Evolutionary conservation across 2,888 invertebrate species (phyloP).

Genomic region (Nomada goodeniana): DNA sequence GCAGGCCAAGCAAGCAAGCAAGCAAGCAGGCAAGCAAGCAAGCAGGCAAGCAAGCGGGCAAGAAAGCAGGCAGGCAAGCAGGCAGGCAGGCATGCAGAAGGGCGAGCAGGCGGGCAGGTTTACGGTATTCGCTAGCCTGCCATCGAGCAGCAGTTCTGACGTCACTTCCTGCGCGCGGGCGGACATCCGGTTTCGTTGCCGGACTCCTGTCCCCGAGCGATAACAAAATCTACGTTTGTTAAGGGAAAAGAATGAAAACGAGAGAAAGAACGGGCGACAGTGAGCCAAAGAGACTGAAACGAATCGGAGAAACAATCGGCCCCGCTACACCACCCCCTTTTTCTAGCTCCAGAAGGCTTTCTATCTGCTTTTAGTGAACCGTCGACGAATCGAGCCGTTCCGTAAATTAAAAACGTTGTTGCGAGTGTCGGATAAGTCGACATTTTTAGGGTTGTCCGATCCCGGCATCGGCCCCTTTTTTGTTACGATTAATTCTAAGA

Average conservation of each 20-base stretch:
- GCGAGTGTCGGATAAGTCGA: too few species aligned
- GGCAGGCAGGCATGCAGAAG: conserved; percentile 12
- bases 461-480: too few species aligned
- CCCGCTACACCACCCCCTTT: too few species aligned
- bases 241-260: conserved; percentile 53
- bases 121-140: conserved; percentile 67
- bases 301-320: background rate
- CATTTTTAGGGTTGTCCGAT: too few species aligned
- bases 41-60: conserved; percentile 36
- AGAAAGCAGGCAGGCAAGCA: conserved; percentile 38
- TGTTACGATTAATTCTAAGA: too few species aligned
- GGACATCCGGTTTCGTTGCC: conserved; percentile 82
- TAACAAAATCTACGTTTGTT: conserved; percentile 79
- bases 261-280: conserved; percentile 13
- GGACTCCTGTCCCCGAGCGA: conserved; percentile 80
- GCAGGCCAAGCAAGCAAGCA: conserved; percentile 23
- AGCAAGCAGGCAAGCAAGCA: conserved; percentile 41
- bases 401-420: too few species aligned
- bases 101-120: conserved; percentile 59
- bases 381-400: too few species aligned
- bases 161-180: conserved; percentile 83
- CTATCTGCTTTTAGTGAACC: too few species aligned
- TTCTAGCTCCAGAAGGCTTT: too few species aligned
- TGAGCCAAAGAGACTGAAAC: background rate
- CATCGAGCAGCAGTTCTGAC: conserved; percentile 75